Base-by-base conservation (phyloP, 2,797 vertebrate species). In the Oreochromis mossambicus region DNA sequence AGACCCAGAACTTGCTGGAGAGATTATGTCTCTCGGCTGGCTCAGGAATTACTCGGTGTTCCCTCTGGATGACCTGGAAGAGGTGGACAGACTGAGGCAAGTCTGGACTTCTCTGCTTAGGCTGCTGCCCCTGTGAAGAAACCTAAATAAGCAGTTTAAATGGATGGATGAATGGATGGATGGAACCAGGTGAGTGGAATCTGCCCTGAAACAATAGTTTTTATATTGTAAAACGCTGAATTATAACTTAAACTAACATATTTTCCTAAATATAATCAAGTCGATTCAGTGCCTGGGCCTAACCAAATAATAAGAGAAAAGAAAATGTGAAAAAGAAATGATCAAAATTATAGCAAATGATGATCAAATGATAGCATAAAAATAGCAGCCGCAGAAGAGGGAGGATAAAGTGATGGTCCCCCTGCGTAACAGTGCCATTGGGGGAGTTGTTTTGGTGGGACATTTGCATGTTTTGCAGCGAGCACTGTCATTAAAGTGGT, bases 31-130 rank as follows among this genome's bases (percentile, higher is more conserved):
- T 5, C 17, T 61, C 6, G 2, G 58, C 32, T 1, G 10, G 17
- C 58, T 36, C 32, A 36, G 4, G 17, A 61, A 61, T 36, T n/a
- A 61, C 32, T 3, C 0, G 0, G 10, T n/a, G 32, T 61, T 61
- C 32, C 56, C 32, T 34, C 17, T 61, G 29, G 29, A 61, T 61
- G 17, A 61, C 6, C 32, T 61, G 32, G 58, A n/a, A 63, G 56
- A 34, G 56, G 56, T 61, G 56, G 32, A 61, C 0, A 34, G 2
- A 19, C 12, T 61, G 32, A 34, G 3, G 29, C 11, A 61, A 34
- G 17, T 61, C 56, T 61, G 56, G 3, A 34, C 56, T 36, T 36
- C 15, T 61, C 56, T 61, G 15, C 15, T 61, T 19, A 61, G 56
- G 56, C 29, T 61, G 17, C 17, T 34, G 6, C 17, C 56, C 29